Evolutionary conservation across 1,140 invertebrate species (phyloP).

Genomic region (Lasaia peninsularis): DNA sequence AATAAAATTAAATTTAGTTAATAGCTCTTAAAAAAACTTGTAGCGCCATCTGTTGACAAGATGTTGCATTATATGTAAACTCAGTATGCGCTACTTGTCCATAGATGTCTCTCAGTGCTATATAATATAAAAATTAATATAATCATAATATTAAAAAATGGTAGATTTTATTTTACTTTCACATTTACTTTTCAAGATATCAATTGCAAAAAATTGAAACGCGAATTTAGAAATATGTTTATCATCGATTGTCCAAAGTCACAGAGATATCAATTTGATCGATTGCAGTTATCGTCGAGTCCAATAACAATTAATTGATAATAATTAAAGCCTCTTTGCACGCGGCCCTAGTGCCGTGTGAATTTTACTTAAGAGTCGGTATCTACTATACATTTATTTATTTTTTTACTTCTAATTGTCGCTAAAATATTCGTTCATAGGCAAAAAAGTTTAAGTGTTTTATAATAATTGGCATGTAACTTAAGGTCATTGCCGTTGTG

Average conservation of each 20-base stretch:
- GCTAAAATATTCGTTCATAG: too few species aligned
- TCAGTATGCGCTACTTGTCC: background rate
- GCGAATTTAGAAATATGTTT: background rate
- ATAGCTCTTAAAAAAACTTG: background rate
- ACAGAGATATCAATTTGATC: background rate
- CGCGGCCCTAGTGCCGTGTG: slow-evolving; percentile 57
- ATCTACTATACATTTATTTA: background rate
- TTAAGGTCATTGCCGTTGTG: too few species aligned
- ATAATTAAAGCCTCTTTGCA: slow-evolving; percentile 56
- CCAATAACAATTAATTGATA: slow-evolving; percentile 31
- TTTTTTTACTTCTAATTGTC: too few species aligned
- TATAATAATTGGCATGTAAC: too few species aligned
- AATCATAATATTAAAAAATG: background rate
- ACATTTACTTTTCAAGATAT: too few species aligned
- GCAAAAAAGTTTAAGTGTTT: too few species aligned
- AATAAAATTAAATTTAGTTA: too few species aligned
- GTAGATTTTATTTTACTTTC: background rate
- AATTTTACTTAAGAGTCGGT: slow-evolving; percentile 45
- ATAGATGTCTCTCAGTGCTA: background rate
- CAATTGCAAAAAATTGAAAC: background rate
- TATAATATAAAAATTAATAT: background rate
- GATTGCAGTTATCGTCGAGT: slow-evolving; percentile 2
- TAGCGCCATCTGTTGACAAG: background rate
- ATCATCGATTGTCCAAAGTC: background rate
- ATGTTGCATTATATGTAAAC: background rate